Evolutionary conservation across 1,140 invertebrate genomes (phyloP).

Genomic region (Musca vetustissima): DNA sequence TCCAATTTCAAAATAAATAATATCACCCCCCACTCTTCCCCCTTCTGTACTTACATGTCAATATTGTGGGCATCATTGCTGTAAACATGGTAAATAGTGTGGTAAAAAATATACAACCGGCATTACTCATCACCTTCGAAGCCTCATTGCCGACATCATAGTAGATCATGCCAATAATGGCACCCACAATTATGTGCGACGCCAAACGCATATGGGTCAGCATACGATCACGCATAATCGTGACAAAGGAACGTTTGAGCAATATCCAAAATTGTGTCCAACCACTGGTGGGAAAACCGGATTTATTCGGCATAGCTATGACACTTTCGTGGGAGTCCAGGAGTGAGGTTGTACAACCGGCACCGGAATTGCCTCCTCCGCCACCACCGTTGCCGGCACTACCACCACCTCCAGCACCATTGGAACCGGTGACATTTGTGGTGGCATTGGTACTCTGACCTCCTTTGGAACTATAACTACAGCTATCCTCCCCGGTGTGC

Average conservation of each 20-base stretch:
- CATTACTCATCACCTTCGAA: constrained; percentile 89
- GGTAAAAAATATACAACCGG: constrained; percentile 92
- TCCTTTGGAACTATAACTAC: constrained; percentile 47
- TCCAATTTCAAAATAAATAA: neutral
- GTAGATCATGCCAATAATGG: constrained; percentile 89
- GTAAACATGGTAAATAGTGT: constrained; percentile 95
- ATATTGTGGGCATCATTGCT: constrained; percentile 94
- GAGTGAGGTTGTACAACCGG: constrained; percentile 74
- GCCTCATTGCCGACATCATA: constrained; percentile 92
- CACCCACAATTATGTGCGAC: constrained; percentile 84
- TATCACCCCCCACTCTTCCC: no score
- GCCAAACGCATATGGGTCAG: constrained; percentile 85
- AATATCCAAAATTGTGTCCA: constrained; percentile 89
- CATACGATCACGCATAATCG: constrained; percentile 86
- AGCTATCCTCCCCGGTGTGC: constrained; percentile 37
- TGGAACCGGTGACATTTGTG: constrained; percentile 7
- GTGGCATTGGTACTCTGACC: constrained; percentile 43
- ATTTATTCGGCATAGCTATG: constrained; percentile 63
- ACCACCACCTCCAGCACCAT: constrained; percentile 29
- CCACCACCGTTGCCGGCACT: no score
- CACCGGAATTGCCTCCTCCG: constrained; percentile 56
- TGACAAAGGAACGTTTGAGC: constrained; percentile 83
- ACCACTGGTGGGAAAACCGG: constrained; percentile 79
- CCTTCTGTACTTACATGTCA: constrained; percentile 79
- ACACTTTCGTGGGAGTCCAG: constrained; percentile 77